phyloP scores from a whole-genome alignment of 2,113 vertebrate species.

The Myanophis thanlyinensis region DNA sequence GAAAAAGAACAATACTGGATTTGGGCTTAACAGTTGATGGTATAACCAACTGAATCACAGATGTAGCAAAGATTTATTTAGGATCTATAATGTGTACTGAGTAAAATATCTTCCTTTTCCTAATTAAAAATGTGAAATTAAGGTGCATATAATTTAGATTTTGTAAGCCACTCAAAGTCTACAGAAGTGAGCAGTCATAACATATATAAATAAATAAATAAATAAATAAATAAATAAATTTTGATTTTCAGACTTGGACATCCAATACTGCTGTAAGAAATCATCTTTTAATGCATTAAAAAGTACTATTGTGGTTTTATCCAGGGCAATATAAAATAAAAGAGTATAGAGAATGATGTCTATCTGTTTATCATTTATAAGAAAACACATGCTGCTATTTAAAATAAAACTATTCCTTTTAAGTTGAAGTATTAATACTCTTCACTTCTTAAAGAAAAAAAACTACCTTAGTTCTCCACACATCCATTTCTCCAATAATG shows the following conservation, averaged over 20 bases:
- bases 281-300: background rate
- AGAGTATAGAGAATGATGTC: background rate
- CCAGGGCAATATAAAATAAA: background rate
- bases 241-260: background rate
- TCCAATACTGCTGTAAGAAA: background rate
- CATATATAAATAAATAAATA: background rate
- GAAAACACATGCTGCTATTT: background rate
- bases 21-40: background rate
- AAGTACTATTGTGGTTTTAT: background rate
- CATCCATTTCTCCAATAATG: background rate
- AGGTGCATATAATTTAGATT: background rate
- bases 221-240: background rate
- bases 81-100: background rate
- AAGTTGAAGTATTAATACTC: background rate
- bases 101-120: background rate
- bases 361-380: background rate
- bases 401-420: background rate
- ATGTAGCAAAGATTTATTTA: background rate
- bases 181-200: background rate
- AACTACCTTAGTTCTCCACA: background rate
- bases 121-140: background rate
- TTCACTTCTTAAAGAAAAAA: background rate
- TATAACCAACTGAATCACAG: background rate
- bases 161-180: background rate
- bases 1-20: background rate